These are phyloP conservation scores for Turnix velox DNA, from an alignment of 2,113 vertebrate species.

Conservation along the genomic window DNA sequence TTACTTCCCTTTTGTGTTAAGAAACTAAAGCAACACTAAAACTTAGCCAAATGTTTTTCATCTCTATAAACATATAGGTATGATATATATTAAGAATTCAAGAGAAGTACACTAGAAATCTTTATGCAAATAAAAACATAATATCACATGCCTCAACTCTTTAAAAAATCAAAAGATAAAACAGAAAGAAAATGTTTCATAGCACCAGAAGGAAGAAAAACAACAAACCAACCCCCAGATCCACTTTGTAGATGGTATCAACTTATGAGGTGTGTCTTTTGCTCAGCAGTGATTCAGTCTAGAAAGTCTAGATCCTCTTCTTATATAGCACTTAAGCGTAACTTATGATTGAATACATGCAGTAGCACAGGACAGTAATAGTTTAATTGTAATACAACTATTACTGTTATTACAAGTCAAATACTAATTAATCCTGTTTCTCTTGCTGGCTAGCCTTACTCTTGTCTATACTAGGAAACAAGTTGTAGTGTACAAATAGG, in stretches of 20 bases:
- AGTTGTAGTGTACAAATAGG: background rate
- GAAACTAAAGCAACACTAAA: background rate
- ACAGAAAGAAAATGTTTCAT: background rate
- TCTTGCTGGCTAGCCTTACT: background rate
- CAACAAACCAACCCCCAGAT: background rate
- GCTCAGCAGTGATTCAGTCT: background rate
- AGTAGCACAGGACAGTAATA: background rate
- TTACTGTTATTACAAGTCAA: too few relatives aligned
- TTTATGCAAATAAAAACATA: slow-evolving; percentile 21
- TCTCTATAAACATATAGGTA: background rate
- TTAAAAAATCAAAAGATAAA: background rate
- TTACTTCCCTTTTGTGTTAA: background rate
- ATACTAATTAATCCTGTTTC: background rate
- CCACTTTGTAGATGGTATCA: background rate
- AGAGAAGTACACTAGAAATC: background rate
- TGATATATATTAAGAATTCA: background rate
- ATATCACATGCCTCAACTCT: background rate
- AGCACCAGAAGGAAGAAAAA: background rate
- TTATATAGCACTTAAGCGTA: background rate
- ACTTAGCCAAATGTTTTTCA: slow-evolving; percentile 4
- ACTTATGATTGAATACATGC: background rate
- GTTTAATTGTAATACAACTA: background rate
- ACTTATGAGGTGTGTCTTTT: background rate
- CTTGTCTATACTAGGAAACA: background rate
- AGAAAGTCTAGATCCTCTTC: background rate